Conservation (phyloP, 2,113 vertebrate genomes). For the Himantopus leucocephalus region DNA sequence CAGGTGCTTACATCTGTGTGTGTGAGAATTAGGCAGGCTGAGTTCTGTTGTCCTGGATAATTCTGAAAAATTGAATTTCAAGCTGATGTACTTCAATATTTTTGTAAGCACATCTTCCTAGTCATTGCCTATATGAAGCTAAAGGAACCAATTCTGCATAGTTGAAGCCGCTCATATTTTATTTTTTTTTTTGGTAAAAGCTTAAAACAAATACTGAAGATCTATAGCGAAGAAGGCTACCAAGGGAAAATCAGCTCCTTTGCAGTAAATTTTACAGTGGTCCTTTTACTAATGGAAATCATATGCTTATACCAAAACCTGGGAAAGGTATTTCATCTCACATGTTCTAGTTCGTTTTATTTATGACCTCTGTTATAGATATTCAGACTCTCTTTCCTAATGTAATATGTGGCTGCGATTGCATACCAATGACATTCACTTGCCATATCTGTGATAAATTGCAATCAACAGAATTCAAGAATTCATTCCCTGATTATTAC, state of each 20-base stretch:
- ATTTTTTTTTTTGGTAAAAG: neutral
- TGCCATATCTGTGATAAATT: neutral
- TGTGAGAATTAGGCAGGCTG: neutral
- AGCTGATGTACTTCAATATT: neutral
- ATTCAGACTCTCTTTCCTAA: neutral
- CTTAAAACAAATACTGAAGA: neutral
- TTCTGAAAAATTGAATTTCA: neutral
- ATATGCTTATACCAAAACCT: neutral
- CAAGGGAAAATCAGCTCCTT: neutral
- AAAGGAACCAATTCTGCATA: neutral
- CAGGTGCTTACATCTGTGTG: neutral
- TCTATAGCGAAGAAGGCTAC: neutral
- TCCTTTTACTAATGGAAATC: conserved; percentile 29
- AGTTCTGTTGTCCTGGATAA: neutral
- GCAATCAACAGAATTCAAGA: neutral
- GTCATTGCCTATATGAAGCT: neutral
- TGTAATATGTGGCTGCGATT: neutral
- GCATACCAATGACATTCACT: neutral
- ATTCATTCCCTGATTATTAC: neutral
- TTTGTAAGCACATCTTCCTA: neutral
- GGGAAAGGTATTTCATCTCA: neutral
- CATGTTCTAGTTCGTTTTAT: neutral
- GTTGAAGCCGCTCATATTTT: neutral
- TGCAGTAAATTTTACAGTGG: conserved; percentile 22
- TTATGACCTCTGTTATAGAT: neutral